Base-by-base conservation (phyloP, 2,888 invertebrate species). In the Cryptocephalus moraei region DNA sequence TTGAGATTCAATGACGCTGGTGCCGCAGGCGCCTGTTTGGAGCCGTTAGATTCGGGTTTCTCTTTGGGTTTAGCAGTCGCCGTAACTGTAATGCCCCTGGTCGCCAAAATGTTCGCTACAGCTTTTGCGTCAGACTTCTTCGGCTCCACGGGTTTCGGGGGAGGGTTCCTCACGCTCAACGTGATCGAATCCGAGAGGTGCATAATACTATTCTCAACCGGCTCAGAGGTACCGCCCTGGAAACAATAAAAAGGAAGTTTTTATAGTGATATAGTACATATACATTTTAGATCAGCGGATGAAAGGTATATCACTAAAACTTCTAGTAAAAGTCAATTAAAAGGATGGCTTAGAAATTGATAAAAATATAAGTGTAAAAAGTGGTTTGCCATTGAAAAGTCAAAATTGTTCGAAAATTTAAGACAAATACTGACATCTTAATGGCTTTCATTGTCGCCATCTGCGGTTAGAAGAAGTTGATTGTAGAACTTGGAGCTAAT, bases 11-110 rank as follows among this genome's bases (percentile, higher is more conserved):
- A 68, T 45, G 62, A 79, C 69, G 48, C 75, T 56, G 65, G 76
- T 68, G 45, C 73, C 36, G 75, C 72, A 1, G 76, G 73, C 32
- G 74, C 71, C 10, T 72, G 68, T 59, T 74, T 61, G 13, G 14
- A 13, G 13, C 31, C 13, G 31, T 63, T 51, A 31, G 55, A 44
- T 43, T 57, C 57, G 13, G 43, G 13, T 43, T 62, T 60, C 41
- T 66, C 63, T 53, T 67, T 67, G 9, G 71, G 57, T 60, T 75
- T 75, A 9, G 72, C 80, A 31, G 80, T 77, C 41, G 83, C 81
- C 41, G 86, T 86, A 0, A 88, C 80, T 33, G 86, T 86, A 46
- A 88, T 87, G 2, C 87, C 87, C 51, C 87, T 73, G 8, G 83
- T 82, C 3, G 86, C 86, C 49, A 88, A 67, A 48, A 87, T 82